phyloP scores from a whole-genome alignment of 2,888 invertebrate genomes.

The Heteropelma amictum region DNA sequence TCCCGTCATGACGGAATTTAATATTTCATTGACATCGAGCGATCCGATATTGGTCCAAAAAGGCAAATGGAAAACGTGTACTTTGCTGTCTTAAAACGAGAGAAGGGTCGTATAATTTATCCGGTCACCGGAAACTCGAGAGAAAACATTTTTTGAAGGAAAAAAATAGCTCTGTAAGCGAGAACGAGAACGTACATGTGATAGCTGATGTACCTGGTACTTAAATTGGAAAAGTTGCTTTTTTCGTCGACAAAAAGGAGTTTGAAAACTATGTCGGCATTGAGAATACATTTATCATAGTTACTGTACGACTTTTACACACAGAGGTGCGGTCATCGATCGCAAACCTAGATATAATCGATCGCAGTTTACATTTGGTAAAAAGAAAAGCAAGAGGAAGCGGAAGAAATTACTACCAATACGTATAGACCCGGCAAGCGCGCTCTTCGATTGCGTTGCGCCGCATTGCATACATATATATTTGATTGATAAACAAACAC shows the following conservation, averaged over 20 bases:
- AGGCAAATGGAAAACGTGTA: too few species aligned
- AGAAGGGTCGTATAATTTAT: too few species aligned
- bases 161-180: too few species aligned
- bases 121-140: too few species aligned
- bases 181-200: too few species aligned
- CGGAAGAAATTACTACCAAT: not conserved
- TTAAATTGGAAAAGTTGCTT: too few species aligned
- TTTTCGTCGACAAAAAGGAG: not conserved
- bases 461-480: not conserved
- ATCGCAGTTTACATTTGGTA: constrained; percentile 13
- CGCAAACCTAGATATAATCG: constrained; percentile 21
- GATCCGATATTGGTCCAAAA: too few species aligned
- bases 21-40: too few species aligned
- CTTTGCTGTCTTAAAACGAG: too few species aligned
- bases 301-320: not conserved
- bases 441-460: constrained; percentile 24
- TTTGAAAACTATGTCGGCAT: not conserved
- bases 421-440: constrained; percentile 4
- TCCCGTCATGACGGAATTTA: too few species aligned
- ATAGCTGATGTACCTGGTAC: too few species aligned
- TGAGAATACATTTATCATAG: not conserved
- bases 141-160: too few species aligned
- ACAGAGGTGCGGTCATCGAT: constrained; percentile 32
- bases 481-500: not conserved
- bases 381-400: constrained; percentile 2